Evolutionary conservation across 2,888 invertebrate genomes (phyloP).

Genomic region (Tipula lateralis): DNA sequence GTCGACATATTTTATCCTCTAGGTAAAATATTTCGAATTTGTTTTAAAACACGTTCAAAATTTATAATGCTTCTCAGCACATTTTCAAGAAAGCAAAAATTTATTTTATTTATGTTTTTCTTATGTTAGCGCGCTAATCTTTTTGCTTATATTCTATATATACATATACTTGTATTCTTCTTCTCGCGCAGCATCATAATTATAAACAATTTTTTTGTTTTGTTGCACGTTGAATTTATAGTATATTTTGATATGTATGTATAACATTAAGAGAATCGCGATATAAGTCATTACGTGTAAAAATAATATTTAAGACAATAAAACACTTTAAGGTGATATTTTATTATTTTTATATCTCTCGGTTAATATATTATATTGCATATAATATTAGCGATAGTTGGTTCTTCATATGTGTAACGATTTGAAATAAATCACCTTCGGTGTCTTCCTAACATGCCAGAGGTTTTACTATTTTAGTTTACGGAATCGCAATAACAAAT

Average conservation of each 20-base stretch:
- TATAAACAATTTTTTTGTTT: background rate
- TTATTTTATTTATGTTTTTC: background rate
- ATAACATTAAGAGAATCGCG: background rate
- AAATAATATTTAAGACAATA: background rate
- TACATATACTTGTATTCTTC: background rate
- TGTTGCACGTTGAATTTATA: background rate
- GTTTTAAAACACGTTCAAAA: constrained; percentile 20
- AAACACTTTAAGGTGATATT: background rate
- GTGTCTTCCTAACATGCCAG: too few relatives aligned
- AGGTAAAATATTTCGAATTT: constrained; percentile 28
- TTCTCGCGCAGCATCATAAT: constrained; percentile 6
- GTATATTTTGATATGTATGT: background rate
- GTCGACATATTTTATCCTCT: constrained; percentile 28
- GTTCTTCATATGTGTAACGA: too few relatives aligned
- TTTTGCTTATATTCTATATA: background rate
- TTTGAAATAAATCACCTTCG: too few relatives aligned
- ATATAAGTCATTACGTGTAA: constrained; percentile 11
- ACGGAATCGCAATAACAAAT: too few relatives aligned
- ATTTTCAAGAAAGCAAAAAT: background rate
- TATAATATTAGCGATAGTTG: too few relatives aligned
- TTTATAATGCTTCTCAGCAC: background rate
- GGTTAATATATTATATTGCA: background rate
- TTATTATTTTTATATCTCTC: background rate
- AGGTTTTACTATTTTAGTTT: too few relatives aligned
- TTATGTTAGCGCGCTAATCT: background rate